A percentile compares a stretch with the other conserved stretches of the same genome.
These are phyloP conservation scores for Papilio demoleus DNA, from an alignment of 2,888 invertebrate species.

Conservation along the genomic window DNA sequence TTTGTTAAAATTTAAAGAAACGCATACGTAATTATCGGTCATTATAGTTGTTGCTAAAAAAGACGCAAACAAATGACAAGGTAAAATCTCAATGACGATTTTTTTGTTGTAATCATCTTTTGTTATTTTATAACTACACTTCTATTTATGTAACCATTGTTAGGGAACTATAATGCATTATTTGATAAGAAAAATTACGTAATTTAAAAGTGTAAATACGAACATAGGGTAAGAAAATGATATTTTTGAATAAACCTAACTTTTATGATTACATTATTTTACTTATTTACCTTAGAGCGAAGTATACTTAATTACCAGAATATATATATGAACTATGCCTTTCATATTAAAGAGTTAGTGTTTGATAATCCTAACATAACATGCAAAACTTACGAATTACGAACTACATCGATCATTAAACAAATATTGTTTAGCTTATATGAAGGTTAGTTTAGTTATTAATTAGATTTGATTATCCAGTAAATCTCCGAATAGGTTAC, in stretches of 20 bases:
- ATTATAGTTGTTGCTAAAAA: background rate
- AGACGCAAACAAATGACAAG: conserved; percentile 7
- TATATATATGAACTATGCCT: too few relatives aligned
- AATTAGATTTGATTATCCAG: too few relatives aligned
- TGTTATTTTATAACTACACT: background rate
- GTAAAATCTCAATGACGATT: conserved; percentile 10
- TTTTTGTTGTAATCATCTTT: conserved; percentile 7
- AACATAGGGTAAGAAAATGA: background rate
- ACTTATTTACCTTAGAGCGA: too few relatives aligned
- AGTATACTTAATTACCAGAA: too few relatives aligned
- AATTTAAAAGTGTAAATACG: conserved; percentile 18
- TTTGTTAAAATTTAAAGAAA: conserved; percentile 9
- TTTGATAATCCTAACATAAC: background rate
- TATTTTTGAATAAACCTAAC: too few relatives aligned
- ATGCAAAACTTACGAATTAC: background rate
- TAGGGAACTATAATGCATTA: background rate
- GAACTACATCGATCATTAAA: background rate
- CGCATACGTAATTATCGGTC: background rate
- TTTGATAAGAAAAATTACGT: background rate
- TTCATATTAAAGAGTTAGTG: too few relatives aligned
- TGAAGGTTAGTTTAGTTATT: background rate
- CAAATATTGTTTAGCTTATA: background rate
- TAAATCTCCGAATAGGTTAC: conserved; percentile 49
- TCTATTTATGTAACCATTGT: conserved; percentile 12
- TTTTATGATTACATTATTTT: too few relatives aligned